Evolutionary conservation across 2,113 vertebrate species (phyloP).

Genomic region (Zapornia atra): DNA sequence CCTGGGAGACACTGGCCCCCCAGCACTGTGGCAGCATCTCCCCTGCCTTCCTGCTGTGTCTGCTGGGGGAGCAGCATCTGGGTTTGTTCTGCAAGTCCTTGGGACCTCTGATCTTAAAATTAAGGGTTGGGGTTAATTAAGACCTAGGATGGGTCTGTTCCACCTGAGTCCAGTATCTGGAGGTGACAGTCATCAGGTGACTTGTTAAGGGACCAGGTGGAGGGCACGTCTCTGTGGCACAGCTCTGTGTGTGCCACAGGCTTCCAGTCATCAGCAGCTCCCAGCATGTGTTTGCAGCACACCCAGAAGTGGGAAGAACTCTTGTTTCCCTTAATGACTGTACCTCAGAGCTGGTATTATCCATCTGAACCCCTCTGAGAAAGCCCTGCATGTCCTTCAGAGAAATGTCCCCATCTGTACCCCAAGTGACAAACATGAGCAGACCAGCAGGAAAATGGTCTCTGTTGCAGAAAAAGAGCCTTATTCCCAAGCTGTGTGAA

Average conservation of each 20-base stretch:
- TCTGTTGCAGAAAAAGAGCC: background rate
- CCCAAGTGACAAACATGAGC: background rate
- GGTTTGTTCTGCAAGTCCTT: background rate
- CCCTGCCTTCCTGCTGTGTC: background rate
- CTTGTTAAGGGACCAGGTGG: background rate
- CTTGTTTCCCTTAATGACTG: background rate
- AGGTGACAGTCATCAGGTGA: background rate
- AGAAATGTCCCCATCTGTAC: background rate
- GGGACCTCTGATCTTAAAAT: background rate
- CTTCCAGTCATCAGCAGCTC: background rate
- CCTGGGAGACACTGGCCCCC: background rate
- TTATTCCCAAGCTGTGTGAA: no score
- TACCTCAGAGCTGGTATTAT: background rate
- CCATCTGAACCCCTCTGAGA: background rate
- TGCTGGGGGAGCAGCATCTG: accelerated
- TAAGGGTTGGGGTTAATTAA: accelerated
- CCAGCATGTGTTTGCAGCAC: background rate
- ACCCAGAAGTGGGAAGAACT: background rate
- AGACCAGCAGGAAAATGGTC: background rate
- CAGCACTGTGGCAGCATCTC: accelerated
- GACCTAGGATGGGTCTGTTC: background rate
- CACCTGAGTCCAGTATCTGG: no score
- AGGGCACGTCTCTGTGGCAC: accelerated
- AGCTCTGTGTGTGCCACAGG: background rate
- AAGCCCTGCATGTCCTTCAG: background rate